Evolutionary conservation across 2,888 invertebrate species (phyloP), one percentile per base, ranked within the genome.

Genomic region (Galeopsomyia nigrocyanea): DNA sequence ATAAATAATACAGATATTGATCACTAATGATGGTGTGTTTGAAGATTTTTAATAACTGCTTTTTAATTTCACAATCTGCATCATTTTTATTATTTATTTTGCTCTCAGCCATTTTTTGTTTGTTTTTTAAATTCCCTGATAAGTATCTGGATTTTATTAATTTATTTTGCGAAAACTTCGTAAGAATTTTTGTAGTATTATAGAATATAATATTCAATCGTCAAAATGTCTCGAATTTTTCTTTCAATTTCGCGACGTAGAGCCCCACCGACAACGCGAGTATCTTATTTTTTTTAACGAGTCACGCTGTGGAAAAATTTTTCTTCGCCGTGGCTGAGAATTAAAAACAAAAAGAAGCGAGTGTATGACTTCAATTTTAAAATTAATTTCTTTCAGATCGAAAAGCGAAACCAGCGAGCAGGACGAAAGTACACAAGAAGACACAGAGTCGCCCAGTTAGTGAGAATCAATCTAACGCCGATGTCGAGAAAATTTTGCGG

Each of bases 361-460:
- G 66, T 76, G 74, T 79, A 76, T 83, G 77, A 83, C 82, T 76
- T 82, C 78, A 78, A 73, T 39, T 71, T 65, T 70, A 49, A 53
- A 75, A 72, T 75, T 85, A 81, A 83, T 86, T 86, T 84, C 83
- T 86, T 86, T 86, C 86, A 86, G 86, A 86, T 86, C 84, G 78
- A 86, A 86, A 85, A 84, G 80, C 79, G 83, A 85, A 80, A 81
- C 80, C 77, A 82, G 82, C 80, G 84, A 85, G 82, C 78, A 80
- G 80, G 81, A 76, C 79, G 82, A 84, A 76, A 83, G 78, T 67
- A 79, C 81, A 67, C 79, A 82, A 77, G 83, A 86, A 80, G 86
- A 85, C 69, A 78, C 79, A 75, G 82, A 85, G 78, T 82, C 84
- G 74, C 77, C 83, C 77, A 82, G 75, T 79, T 79, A 77, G 74